These are phyloP conservation scores for Cyanoderma ruficeps DNA, from an alignment of 2,113 vertebrate genomes.

Conservation along the genomic window DNA sequence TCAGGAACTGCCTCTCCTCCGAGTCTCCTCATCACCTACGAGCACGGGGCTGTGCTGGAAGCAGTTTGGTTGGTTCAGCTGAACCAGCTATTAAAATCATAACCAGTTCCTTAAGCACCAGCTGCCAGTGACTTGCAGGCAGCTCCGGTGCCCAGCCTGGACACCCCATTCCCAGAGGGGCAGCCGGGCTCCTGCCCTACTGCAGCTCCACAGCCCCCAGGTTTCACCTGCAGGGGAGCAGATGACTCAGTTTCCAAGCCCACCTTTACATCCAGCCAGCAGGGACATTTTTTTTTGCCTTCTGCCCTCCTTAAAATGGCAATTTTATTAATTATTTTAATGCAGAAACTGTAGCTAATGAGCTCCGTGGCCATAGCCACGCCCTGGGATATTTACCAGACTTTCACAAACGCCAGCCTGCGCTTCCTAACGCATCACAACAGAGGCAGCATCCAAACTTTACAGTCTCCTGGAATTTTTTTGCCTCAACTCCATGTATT, in stretches of 20 bases:
- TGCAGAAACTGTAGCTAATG: not conserved
- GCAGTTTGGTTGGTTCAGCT: not conserved
- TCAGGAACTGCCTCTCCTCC: not conserved
- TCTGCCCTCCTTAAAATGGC: not conserved
- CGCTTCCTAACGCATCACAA: not conserved
- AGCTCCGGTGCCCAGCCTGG: not conserved
- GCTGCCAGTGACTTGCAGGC: not conserved
- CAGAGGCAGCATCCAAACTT: not conserved
- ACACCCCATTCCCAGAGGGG: not conserved
- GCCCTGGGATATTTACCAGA: not conserved
- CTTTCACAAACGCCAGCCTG: not conserved
- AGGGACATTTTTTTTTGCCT: not conserved
- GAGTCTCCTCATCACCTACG: not conserved
- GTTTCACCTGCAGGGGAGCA: not conserved
- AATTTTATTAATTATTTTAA: not conserved
- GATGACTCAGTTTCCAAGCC: not conserved
- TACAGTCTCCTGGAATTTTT: not conserved
- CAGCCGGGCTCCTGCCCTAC: not conserved
- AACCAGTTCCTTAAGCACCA: not conserved
- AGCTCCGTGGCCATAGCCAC: not conserved
- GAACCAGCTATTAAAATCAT: not conserved
- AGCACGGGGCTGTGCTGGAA: not conserved
- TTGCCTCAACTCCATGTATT: not conserved
- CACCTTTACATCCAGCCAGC: not conserved
- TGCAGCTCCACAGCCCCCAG: rapidly evolving